phyloP scores from a whole-genome alignment of 1,140 invertebrate species.

The Bombus turneri region DNA sequence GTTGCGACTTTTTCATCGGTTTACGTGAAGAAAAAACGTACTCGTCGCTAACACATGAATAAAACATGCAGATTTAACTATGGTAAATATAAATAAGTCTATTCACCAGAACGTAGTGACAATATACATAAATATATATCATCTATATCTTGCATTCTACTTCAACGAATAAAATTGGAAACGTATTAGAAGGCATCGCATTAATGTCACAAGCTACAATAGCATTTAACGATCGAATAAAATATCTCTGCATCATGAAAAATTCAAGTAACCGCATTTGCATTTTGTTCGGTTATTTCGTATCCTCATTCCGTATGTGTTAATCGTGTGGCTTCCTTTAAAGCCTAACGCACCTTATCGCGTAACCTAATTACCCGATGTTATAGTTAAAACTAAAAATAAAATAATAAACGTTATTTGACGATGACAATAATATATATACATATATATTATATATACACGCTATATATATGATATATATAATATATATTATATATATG shows the following conservation, averaged over 20 bases:
- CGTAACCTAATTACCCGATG: conserved; percentile 72
- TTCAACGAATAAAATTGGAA: conserved; percentile 37
- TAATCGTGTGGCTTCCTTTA: conserved; percentile 16
- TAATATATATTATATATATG: conserved; percentile 46
- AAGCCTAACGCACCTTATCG: conserved; percentile 62
- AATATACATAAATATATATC: conserved; percentile 24
- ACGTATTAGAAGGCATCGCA: conserved; percentile 37
- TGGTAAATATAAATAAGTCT: conserved; percentile 35
- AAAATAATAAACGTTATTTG: conserved; percentile 72
- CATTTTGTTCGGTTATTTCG: conserved; percentile 36
- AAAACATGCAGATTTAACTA: conserved; percentile 30
- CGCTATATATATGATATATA: conserved; percentile 29
- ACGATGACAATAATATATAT: conserved; percentile 60
- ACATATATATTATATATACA: too few relatives aligned
- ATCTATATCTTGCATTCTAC: conserved; percentile 20
- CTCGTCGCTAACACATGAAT: not conserved
- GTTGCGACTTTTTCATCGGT: not conserved
- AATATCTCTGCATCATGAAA: conserved; percentile 72
- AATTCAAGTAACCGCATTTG: conserved; percentile 43
- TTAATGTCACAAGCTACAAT: conserved; percentile 29
- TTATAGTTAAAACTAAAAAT: conserved; percentile 75
- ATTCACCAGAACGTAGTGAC: conserved; percentile 2
- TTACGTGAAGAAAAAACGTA: too few relatives aligned
- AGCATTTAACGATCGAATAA: conserved; percentile 72
- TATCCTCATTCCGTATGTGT: not conserved